Base-by-base conservation (phyloP, 2,797 vertebrate species). In the Spinibarbus caldwelli region DNA sequence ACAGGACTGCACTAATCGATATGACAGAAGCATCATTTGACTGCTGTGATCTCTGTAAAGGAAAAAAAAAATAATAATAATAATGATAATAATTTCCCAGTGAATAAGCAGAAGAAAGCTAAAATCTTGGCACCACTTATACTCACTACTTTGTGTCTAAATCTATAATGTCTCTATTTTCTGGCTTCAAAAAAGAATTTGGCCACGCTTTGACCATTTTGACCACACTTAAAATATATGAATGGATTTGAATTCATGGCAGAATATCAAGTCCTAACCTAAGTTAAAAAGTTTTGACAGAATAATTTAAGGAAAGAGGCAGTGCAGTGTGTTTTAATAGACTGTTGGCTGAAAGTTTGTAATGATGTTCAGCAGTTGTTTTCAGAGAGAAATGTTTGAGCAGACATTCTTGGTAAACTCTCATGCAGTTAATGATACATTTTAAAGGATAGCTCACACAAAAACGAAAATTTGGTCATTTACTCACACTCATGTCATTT, bases 11-110 rank as follows among this genome's bases (percentile, higher is more conserved):
- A 36, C 26, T 57, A 80, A 80, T 83, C 68, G 31, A 59, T 73
- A 41, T 80, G 68, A 79, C 87, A 88, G 49, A 80, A 54, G 49
- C 45, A 7, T 23, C 21, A 52, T 38, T 68, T 82, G 15, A 54
- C 68, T 41, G 59, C 38, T 10, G 62, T 78, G 45, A 47, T 57
- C 43, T 80, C 23, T 66, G 2, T 26, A 11, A 78, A 26, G 21
- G 7, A 12, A 23, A 43, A 52, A 31, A 59, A 68, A 1, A 3
- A 5, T 2, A 34, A 34, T n/a, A 3, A 5, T 2, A 34, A 34
- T n/a, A 11, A 57, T 5, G 57, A 59, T 59, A 59, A 36, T 36
- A 41, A 54, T 26, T 57, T 34, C n/a, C 66, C 31, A 17, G 2
- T 59, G 79, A 81, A 72, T 29, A 66, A 81, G 57, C 57, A 26